These are phyloP conservation scores for Todiramphus chloris DNA, from an alignment of 2,113 vertebrate species.

Conservation along the genomic window DNA sequence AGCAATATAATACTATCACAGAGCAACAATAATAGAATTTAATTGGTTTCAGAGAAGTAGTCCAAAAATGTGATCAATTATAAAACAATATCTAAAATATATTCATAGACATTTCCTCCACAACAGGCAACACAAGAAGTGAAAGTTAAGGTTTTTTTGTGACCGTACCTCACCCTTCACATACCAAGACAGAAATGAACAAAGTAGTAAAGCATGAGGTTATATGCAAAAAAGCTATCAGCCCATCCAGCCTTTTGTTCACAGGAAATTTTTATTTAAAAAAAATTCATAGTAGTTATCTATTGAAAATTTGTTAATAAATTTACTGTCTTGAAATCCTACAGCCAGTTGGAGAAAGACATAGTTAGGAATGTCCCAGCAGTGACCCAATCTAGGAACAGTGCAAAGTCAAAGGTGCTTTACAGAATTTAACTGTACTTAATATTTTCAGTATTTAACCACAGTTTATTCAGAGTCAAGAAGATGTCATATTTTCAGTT, in stretches of 20 bases:
- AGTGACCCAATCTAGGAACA: neutral
- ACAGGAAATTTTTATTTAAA: neutral
- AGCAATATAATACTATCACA: accelerated
- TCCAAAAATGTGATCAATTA: neutral
- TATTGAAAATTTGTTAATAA: neutral
- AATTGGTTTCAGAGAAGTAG: neutral
- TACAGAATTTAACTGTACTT: neutral
- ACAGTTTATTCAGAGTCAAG: neutral
- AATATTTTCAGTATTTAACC: neutral
- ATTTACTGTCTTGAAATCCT: neutral
- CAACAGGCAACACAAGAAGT: accelerated
- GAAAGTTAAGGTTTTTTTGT: neutral
- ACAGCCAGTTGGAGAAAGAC: neutral
- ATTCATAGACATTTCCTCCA: neutral
- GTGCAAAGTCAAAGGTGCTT: neutral
- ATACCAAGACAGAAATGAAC: neutral
- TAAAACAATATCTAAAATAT: neutral
- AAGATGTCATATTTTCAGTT: neutral
- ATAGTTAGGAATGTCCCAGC: neutral
- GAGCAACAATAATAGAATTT: neutral
- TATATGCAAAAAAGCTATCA: neutral
- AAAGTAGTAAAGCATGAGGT: neutral
- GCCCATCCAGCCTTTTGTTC: neutral
- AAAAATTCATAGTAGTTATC: neutral
- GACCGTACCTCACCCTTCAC: neutral